Conservation (phyloP, 2,888 invertebrate genomes). For the Hydraecia micacea region DNA sequence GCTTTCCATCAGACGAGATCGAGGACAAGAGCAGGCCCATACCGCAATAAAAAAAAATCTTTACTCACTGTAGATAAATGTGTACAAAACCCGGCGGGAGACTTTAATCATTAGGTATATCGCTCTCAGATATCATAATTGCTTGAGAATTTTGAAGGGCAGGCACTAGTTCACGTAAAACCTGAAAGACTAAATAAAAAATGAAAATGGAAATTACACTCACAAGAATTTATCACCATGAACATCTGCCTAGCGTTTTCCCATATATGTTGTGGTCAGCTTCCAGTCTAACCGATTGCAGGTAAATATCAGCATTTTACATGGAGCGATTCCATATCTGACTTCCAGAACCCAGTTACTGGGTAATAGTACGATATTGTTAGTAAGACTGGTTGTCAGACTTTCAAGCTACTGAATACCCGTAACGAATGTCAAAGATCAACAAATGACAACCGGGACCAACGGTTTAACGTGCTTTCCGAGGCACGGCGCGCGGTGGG, state of each 20-base stretch:
- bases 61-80: not conserved
- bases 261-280: not conserved
- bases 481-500: not conserved
- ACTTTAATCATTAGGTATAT: not conserved
- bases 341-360: not conserved
- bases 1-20: not conserved
- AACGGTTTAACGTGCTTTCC: too few relatives aligned
- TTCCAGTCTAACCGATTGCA: not conserved
- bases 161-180: not conserved
- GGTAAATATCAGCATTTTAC: not conserved
- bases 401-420: not conserved
- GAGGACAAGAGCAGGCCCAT: not conserved
- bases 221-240: not conserved
- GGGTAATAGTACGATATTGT: not conserved
- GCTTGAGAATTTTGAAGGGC: not conserved
- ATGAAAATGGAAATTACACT: too few relatives aligned
- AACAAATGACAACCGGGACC: not conserved
- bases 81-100: not conserved
- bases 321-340: not conserved
- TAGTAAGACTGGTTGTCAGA: not conserved
- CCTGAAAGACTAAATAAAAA: not conserved
- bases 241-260: not conserved
- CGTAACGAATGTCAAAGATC: not conserved
- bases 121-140: not conserved
- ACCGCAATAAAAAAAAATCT: not conserved